Percentiles rank a stretch among this genome's conserved stretches.
These are phyloP conservation scores for Eupithecia subfuscata DNA, from an alignment of 2,888 invertebrate genomes.

Conservation along the genomic window DNA sequence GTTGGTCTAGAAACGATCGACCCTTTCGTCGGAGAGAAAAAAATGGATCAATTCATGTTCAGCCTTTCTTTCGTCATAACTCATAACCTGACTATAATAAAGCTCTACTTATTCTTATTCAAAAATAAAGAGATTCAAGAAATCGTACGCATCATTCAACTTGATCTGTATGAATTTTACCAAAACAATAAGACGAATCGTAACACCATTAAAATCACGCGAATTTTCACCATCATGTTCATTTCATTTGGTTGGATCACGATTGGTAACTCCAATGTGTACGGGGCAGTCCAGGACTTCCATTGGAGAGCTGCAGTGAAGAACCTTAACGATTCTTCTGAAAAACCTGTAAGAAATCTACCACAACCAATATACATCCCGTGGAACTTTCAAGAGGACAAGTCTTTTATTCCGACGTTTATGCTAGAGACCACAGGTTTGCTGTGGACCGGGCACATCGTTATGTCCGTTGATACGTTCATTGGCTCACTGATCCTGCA, in stretches of 20 bases:
- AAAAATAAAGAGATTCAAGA: constrained; percentile 72
- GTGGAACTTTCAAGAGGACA: constrained; percentile 73
- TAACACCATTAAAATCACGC: constrained; percentile 62
- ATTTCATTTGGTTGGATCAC: constrained; percentile 78
- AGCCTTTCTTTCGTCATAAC: constrained; percentile 79
- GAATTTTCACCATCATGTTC: constrained; percentile 67
- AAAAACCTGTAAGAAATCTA: constrained; percentile 62
- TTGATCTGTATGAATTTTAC: constrained; percentile 67
- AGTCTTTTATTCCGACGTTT: constrained; percentile 68
- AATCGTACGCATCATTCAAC: constrained; percentile 68
- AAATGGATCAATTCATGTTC: constrained; percentile 77
- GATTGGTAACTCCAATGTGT: constrained; percentile 70
- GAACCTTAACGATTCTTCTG: constrained; percentile 58
- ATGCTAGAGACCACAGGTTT: constrained; percentile 72
- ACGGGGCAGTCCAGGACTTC: constrained; percentile 71
- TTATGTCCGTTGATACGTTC: constrained; percentile 77
- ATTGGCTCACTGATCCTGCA: constrained; percentile 76
- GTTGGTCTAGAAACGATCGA: constrained; percentile 79
- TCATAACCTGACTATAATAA: constrained; percentile 75
- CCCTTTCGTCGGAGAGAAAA: constrained; percentile 76
- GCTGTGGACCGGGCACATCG: constrained; percentile 79
- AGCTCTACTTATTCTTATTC: constrained; percentile 75
- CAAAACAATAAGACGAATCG: constrained; percentile 66
- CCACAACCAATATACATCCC: constrained; percentile 79
- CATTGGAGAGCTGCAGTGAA: constrained; percentile 67